A percentile compares a stretch with the other conserved stretches of the same genome.
These are phyloP conservation scores for Gerris buenoi DNA, from an alignment of 1,140 invertebrate species.

Conservation along the genomic window DNA sequence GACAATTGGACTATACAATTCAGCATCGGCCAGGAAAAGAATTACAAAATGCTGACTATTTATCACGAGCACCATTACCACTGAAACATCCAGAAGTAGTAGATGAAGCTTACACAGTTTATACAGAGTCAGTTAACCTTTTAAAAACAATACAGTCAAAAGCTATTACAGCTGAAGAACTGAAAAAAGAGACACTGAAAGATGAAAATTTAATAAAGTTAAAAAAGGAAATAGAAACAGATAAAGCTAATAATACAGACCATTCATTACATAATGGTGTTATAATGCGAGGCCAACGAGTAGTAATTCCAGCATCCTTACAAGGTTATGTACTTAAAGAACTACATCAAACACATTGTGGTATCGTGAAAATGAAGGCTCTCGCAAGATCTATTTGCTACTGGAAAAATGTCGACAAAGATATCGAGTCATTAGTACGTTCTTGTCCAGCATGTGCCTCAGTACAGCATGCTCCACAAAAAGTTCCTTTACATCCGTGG, in stretches of 20 bases:
- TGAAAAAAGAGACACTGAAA: conserved; percentile 5
- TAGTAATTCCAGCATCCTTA: conserved; percentile 12
- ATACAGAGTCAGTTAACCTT: not conserved
- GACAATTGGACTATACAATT: conserved; percentile 27
- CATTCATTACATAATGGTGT: conserved; percentile 7
- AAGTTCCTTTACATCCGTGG: conserved; percentile 22
- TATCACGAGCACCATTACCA: too few species aligned
- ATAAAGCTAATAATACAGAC: not conserved
- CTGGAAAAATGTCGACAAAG: conserved; percentile 22
- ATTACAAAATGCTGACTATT: conserved; percentile 23
- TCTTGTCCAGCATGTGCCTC: conserved; percentile 19
- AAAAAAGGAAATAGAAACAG: not conserved
- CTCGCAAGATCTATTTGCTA: conserved; percentile 19
- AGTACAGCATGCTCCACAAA: conserved; percentile 17
- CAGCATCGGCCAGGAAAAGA: conserved; percentile 21
- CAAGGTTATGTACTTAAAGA: conserved; percentile 10
- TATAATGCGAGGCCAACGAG: conserved; percentile 7
- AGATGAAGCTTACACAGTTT: not conserved
- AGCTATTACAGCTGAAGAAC: not conserved
- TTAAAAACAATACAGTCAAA: not conserved
- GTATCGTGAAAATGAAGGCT: conserved; percentile 25
- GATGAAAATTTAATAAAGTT: conserved; percentile 8
- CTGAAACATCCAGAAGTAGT: too few species aligned
- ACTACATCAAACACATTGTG: conserved; percentile 19
- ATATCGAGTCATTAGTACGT: conserved; percentile 22